Percentiles rank a stretch among this genome's conserved stretches.
phyloP scores from a whole-genome alignment of 2,888 invertebrate species.

The Ecdyonurus torrentis region DNA sequence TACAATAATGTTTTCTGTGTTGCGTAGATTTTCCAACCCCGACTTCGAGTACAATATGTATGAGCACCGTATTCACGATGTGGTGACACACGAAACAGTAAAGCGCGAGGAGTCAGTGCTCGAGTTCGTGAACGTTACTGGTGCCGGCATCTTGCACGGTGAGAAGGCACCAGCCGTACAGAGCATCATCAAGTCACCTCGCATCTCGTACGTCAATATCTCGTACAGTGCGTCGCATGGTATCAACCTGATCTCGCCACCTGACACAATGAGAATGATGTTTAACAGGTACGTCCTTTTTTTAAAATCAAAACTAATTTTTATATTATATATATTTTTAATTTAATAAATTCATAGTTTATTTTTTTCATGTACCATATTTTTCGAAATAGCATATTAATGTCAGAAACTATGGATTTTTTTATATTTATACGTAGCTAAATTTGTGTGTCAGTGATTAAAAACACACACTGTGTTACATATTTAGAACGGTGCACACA shows the following conservation, averaged over 20 bases:
- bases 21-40: slow-evolving; percentile 58
- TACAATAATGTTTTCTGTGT: slow-evolving; percentile 9
- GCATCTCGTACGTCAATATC: slow-evolving; percentile 64
- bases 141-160: slow-evolving; percentile 90
- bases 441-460: too few species aligned
- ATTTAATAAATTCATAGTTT: too few species aligned
- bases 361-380: too few species aligned
- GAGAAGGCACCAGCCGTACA: slow-evolving; percentile 89
- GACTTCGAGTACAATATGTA: slow-evolving; percentile 78
- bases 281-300: slow-evolving; percentile 40
- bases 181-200: slow-evolving; percentile 73
- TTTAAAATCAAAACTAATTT: too few species aligned
- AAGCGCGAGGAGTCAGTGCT: slow-evolving; percentile 58
- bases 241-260: slow-evolving; percentile 78
- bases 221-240: slow-evolving; percentile 77
- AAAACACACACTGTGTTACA: too few species aligned
- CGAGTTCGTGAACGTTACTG: slow-evolving; percentile 63
- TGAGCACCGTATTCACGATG: slow-evolving; percentile 64
- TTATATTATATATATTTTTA: too few species aligned
- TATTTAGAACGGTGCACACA: too few species aligned
- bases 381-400: too few species aligned
- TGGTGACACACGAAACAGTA: slow-evolving; percentile 54
- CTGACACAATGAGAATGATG: slow-evolving; percentile 55
- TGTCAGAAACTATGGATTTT: too few species aligned
- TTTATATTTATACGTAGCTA: too few species aligned